A percentile compares a stretch with the other conserved stretches of the same genome.
These are phyloP conservation scores for Morinoia aosen DNA, from an alignment of 2,888 invertebrate genomes.

Conservation along the genomic window DNA sequence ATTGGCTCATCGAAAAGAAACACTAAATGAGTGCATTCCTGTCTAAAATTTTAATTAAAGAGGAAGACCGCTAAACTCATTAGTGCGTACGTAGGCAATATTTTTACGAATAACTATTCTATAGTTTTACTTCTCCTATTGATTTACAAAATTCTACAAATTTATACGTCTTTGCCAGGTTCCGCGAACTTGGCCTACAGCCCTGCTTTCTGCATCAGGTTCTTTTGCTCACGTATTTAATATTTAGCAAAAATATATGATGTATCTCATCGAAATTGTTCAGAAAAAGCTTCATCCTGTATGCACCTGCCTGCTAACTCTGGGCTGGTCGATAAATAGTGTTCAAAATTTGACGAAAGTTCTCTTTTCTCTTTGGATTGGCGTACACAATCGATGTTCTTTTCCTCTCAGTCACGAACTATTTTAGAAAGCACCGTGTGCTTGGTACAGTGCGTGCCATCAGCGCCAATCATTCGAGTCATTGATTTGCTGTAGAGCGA, in stretches of 20 bases:
- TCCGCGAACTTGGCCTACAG: not conserved
- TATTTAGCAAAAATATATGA: not conserved
- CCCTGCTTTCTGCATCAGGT: not conserved
- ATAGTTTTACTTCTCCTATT: not conserved
- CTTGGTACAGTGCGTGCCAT: not conserved
- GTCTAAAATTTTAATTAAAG: too few species aligned
- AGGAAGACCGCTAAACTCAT: too few species aligned
- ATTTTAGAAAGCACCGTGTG: not conserved
- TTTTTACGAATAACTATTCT: not conserved
- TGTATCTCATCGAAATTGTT: not conserved
- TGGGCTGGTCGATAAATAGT: not conserved
- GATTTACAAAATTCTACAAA: not conserved
- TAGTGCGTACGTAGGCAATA: not conserved
- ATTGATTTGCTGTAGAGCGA: not conserved
- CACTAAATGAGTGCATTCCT: too few species aligned
- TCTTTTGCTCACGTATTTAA: not conserved
- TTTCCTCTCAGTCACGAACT: constrained; percentile 37
- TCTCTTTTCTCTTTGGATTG: constrained; percentile 10
- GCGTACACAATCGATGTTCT: not conserved
- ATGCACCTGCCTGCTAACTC: not conserved
- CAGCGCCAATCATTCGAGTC: not conserved
- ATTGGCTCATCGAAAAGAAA: too few species aligned
- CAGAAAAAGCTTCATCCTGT: not conserved
- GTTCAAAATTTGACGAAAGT: not conserved
- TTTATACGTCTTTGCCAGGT: not conserved